phyloP scores from a whole-genome alignment of 1,140 invertebrate genomes.

The Sminthurides bifidus region DNA sequence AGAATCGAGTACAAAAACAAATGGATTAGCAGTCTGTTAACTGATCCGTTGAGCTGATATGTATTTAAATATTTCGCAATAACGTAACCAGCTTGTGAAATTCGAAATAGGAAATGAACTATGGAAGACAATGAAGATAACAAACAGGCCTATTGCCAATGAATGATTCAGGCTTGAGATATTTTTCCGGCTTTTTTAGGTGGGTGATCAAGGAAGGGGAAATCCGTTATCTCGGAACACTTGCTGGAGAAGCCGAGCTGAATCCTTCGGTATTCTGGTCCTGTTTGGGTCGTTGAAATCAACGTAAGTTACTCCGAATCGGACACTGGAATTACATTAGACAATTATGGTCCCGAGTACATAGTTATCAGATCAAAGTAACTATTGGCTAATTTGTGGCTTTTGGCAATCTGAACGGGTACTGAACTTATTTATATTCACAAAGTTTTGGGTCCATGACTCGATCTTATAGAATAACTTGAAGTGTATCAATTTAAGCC shows the following conservation, averaged over 20 bases:
- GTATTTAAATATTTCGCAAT: no score
- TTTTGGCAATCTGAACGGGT: background rate
- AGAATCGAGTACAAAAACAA: no score
- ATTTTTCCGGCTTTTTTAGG: no score
- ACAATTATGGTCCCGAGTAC: background rate
- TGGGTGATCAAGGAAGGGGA: background rate
- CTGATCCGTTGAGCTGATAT: no score
- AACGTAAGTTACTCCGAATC: constrained; percentile 27
- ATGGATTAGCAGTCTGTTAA: no score
- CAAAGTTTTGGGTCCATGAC: background rate
- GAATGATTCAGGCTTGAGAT: no score
- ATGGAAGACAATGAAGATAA: no score
- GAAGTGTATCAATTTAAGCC: background rate
- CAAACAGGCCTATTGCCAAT: no score
- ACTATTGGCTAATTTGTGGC: background rate
- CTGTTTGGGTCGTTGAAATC: constrained; percentile 22
- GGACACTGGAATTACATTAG: constrained; percentile 6
- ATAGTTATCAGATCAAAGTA: background rate
- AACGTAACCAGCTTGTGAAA: no score
- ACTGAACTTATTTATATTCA: background rate
- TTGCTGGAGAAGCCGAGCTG: background rate
- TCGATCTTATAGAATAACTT: background rate
- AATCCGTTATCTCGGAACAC: constrained; percentile 2
- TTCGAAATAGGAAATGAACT: no score
- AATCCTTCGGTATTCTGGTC: constrained; percentile 1